Base-by-base conservation (phyloP, 2,797 vertebrate genomes). In the Sciurus vulgaris region DNA sequence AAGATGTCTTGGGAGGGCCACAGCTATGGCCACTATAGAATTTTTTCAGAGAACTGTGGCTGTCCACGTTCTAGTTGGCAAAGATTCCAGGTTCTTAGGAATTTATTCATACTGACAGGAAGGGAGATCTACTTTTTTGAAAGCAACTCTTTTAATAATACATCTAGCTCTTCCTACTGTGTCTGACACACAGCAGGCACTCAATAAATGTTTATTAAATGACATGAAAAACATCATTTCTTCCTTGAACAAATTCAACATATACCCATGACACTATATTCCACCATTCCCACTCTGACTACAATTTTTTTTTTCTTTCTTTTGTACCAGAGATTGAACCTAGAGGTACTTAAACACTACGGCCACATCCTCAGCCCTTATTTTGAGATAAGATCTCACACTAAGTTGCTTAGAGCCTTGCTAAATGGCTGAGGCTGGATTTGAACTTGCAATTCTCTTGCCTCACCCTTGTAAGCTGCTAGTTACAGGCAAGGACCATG, bases 71-170 rank as follows among this genome's bases (percentile, higher is more conserved):
- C 41, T 70, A 22, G 67, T 4, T 79, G 24, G 59, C 76, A 63
- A 83, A 86, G 63, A 89, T 56, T n/a, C 73, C 70, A 92, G n/a
- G n/a, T 65, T 90, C 67, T 76, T 72, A 87, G 59, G 44, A 74
- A 30, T 12, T 35, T 28, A 79, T 51, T 77, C 59, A 81, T 3
- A 49, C 10, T 15, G 38, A 28, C 24, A 92, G 24, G 12, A 9
- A 81, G 4, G 91, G 24, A 82, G 38, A 90, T 63, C 47, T 28
- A 70, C 38, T 7, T 69, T 86, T 54, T 67, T 83, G 12, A 72
- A 95, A 84, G 12, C 28, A 74, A 56, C 8, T 9, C 10, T 70
- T 69, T 38, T 38, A 38, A 38, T 35, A 69, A 11, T 44, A 41
- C 35, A 14, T 44, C 77, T 18, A 74, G 35, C 35, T 33, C 17